These are phyloP conservation scores for Dryobates pubescens DNA, from an alignment of 2,797 vertebrate genomes.

Conservation along the genomic window DNA sequence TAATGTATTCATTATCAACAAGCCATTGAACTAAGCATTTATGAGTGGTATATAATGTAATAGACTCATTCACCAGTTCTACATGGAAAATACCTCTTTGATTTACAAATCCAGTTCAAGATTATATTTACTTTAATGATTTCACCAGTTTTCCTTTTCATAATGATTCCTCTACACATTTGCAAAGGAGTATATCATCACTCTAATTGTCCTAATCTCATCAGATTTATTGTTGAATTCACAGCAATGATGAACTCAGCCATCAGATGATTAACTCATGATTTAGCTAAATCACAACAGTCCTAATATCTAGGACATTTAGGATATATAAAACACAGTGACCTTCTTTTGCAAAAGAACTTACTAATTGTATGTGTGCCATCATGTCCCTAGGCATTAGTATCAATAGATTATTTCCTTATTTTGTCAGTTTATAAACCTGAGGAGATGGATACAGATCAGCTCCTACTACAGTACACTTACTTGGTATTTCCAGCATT, in stretches of 20 bases:
- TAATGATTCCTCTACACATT: neutral
- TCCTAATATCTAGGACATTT: neutral
- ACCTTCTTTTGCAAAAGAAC: slow-evolving; percentile 13
- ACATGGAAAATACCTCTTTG: slow-evolving; percentile 5
- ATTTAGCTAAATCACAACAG: slow-evolving; percentile 1
- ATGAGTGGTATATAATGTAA: neutral
- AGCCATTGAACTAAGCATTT: neutral
- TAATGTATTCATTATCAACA: neutral
- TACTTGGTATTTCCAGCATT: neutral
- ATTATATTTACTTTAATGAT: slow-evolving; percentile 26
- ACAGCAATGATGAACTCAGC: neutral
- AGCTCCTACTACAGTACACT: neutral
- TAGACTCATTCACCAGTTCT: neutral
- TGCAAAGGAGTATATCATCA: neutral
- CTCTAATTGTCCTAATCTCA: slow-evolving; percentile 2
- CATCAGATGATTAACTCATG: neutral
- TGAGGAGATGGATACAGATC: neutral
- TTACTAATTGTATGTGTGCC: neutral
- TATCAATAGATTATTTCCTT: neutral
- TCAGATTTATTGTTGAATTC: slow-evolving; percentile 9
- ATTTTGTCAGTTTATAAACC: neutral
- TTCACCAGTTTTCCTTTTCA: neutral
- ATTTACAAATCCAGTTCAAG: slow-evolving; percentile 20
- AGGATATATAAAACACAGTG: neutral
- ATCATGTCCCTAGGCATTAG: neutral